Conservation (phyloP, 2,113 vertebrate species). For the Vidua chalybeata region DNA sequence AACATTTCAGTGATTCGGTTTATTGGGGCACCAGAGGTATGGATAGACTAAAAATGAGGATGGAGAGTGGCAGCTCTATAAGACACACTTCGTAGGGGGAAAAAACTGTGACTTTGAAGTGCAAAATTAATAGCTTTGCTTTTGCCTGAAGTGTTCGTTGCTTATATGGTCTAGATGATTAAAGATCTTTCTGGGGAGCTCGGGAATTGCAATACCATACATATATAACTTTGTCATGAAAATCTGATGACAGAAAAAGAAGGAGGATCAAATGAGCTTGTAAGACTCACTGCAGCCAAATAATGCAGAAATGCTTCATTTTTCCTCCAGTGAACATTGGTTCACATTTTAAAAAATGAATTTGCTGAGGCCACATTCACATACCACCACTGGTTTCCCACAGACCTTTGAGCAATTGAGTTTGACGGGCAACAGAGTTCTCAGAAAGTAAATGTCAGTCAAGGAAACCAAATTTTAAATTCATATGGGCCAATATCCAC, state of each 20-base stretch:
- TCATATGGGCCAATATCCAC: not conserved
- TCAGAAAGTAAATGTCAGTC: slow-evolving; percentile 22
- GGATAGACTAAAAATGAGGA: not conserved
- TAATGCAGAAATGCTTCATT: slow-evolving; percentile 17
- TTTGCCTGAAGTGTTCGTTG: not conserved
- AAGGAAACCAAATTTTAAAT: slow-evolving; percentile 11
- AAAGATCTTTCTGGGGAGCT: not conserved
- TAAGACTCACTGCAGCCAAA: slow-evolving; percentile 2
- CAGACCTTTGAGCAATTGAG: slow-evolving; percentile 33
- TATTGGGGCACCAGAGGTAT: not conserved
- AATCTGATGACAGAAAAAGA: not conserved
- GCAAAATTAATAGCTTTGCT: not conserved
- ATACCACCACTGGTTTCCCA: slow-evolving; percentile 36
- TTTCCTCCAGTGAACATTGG: not conserved
- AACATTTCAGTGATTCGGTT: not conserved
- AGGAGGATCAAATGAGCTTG: not conserved
- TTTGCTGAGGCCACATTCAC: slow-evolving; percentile 14
- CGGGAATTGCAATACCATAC: not conserved
- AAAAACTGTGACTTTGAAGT: not conserved
- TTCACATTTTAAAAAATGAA: not conserved
- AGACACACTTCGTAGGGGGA: not conserved
- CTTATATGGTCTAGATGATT: not conserved
- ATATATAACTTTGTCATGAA: not conserved
- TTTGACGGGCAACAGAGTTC: slow-evolving; percentile 34
- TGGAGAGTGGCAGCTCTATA: not conserved